Percentiles rank a stretch among this genome's conserved stretches.
Conservation (phyloP, 2,888 invertebrate genomes). For the Eupithecia vulgata region DNA sequence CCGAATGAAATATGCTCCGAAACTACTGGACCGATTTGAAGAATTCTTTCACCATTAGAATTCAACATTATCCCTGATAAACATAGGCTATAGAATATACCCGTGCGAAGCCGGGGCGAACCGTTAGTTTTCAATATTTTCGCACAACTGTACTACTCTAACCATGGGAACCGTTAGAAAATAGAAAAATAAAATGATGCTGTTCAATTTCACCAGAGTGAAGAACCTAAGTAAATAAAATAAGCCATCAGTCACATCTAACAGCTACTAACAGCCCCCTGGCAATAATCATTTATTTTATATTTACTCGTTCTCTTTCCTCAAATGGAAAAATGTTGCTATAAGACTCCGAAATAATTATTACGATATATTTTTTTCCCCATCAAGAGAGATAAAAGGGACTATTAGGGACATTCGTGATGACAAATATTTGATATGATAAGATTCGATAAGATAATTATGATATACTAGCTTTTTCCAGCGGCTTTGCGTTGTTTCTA, state of each 20-base stretch:
- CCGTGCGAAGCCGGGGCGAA: no score
- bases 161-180: no score
- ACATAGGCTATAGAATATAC: no score
- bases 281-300: constrained; percentile 5
- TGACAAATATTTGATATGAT: neutral
- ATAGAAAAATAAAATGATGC: neutral
- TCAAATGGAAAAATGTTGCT: constrained; percentile 1
- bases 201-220: neutral
- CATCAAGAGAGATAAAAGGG: constrained; percentile 2
- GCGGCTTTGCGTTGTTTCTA: no score
- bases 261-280: neutral
- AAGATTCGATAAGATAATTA: no score
- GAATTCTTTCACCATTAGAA: no score
- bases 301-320: neutral
- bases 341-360: neutral
- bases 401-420: neutral
- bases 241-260: neutral
- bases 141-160: no score
- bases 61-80: no score
- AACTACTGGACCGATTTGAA: no score
- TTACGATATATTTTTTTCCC: neutral
- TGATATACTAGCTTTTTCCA: no score
- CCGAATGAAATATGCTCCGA: no score
- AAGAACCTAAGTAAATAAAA: neutral
- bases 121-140: no score